Conservation (phyloP, 2,888 invertebrate species). For the Thera britannica region DNA sequence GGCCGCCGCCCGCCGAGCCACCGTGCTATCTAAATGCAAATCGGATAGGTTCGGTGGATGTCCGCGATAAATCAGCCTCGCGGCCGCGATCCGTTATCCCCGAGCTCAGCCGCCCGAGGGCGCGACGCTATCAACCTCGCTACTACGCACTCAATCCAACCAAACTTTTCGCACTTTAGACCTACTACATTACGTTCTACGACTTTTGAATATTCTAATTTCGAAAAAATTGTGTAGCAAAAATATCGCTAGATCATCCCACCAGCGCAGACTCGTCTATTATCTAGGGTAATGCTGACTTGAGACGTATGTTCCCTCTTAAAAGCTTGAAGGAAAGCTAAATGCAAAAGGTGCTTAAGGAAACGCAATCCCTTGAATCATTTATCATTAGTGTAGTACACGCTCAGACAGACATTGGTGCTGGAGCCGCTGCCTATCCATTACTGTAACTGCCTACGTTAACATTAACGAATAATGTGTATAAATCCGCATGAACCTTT, state of each 20-base stretch:
- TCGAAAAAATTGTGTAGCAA: neutral
- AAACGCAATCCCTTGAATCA: constrained; percentile 56
- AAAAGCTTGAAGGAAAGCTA: constrained; percentile 51
- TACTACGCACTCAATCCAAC: constrained; percentile 22
- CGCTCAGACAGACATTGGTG: constrained; percentile 45
- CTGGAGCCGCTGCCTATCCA: constrained; percentile 44
- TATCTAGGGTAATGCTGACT: constrained; percentile 52
- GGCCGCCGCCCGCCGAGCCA: constrained; percentile 57
- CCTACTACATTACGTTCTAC: neutral
- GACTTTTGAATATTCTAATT: neutral
- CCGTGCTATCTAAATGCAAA: constrained; percentile 83
- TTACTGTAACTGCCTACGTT: constrained; percentile 42
- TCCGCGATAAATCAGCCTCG: constrained; percentile 80
- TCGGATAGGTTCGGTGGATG: constrained; percentile 82
- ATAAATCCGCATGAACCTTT: constrained; percentile 29
- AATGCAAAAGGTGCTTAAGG: constrained; percentile 57
- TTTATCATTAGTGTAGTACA: constrained; percentile 60
- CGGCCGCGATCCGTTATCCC: constrained; percentile 67
- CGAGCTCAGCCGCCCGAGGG: constrained; percentile 52
- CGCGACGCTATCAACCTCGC: constrained; percentile 46
- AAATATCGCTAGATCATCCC: neutral
- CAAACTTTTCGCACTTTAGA: constrained; percentile 13
- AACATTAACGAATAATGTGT: constrained; percentile 38
- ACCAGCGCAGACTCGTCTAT: constrained; percentile 41
- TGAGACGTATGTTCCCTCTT: constrained; percentile 52